Percentiles rank a stretch among this genome's conserved stretches.
phyloP scores from a whole-genome alignment of 2,113 vertebrate genomes.

The Chaenocephalus aceratus region DNA sequence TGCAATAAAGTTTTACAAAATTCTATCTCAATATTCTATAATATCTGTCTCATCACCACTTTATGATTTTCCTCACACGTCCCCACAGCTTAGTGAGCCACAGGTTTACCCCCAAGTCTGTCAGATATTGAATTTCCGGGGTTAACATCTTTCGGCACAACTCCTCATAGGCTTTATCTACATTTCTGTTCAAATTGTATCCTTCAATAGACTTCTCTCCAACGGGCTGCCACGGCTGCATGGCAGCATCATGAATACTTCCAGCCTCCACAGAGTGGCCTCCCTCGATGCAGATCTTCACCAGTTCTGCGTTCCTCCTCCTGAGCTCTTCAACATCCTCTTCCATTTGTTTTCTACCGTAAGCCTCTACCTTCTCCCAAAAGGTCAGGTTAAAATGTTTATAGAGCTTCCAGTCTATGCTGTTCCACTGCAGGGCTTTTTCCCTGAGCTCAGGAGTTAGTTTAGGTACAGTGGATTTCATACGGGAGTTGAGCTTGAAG shows the following conservation, averaged over 20 bases:
- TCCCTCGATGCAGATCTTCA: constrained; percentile 88
- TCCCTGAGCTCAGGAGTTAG: constrained; percentile 85
- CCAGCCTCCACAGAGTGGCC: constrained; percentile 85
- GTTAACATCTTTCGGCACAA: constrained; percentile 92
- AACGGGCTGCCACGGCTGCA: constrained; percentile 93
- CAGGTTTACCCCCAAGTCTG: constrained; percentile 89
- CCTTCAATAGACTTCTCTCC: constrained; percentile 91
- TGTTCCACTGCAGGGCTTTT: constrained; percentile 88
- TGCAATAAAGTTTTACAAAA: neutral
- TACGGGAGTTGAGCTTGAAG: constrained; percentile 91
- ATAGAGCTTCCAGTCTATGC: constrained; percentile 88
- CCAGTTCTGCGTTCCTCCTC: constrained; percentile 87
- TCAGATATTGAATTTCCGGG: constrained; percentile 91
- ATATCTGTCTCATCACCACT: constrained; percentile 78
- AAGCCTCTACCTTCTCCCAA: constrained; percentile 89
- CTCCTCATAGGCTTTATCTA: constrained; percentile 84
- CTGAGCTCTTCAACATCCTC: constrained; percentile 85
- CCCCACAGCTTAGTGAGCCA: constrained; percentile 93
- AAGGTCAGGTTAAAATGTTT: constrained; percentile 90
- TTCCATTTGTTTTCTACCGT: constrained; percentile 87
- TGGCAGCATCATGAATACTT: constrained; percentile 87
- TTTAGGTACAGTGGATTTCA: constrained; percentile 83
- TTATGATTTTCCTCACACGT: constrained; percentile 83
- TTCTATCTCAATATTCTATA: neutral
- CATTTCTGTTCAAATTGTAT: constrained; percentile 92